phyloP scores from a whole-genome alignment of 37 sponge, comb jelly and placozoan genomes.

The Axinella damicornis region DNA sequence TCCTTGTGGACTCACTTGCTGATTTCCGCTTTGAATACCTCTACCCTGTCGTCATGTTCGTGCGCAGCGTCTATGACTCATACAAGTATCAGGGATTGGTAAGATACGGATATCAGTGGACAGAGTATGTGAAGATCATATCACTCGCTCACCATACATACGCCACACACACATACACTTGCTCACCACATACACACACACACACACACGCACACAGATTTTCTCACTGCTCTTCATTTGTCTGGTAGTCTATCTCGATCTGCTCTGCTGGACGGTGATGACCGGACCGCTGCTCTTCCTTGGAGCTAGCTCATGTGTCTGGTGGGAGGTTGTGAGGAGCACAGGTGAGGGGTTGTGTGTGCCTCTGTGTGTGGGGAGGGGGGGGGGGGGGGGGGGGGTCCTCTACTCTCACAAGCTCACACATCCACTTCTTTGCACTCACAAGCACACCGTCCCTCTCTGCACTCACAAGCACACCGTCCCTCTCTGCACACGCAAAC shows the following conservation, averaged over 20 bases:
- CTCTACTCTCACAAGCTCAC: no score
- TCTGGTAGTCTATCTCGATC: conserved; percentile 67
- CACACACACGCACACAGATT: conserved; percentile 13
- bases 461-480: conserved; percentile 7
- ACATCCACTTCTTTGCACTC: background rate
- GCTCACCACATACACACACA: background rate
- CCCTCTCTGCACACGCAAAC: no score
- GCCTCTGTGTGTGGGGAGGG: no score
- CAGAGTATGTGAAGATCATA: no score
- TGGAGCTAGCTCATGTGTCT: conserved; percentile 64
- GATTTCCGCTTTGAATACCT: conserved; percentile 65
- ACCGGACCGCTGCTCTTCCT: conserved; percentile 65
- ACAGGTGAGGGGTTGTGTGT: conserved; percentile 21
- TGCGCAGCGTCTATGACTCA: conserved; percentile 60
- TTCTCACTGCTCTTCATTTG: conserved; percentile 58
- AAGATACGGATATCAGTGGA: no score
- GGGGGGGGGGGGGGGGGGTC: no score
- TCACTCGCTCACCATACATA: no score
- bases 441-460: background rate
- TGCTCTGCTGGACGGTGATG: conserved; percentile 62
- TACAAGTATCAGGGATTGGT: conserved; percentile 78
- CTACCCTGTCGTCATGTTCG: conserved; percentile 68
- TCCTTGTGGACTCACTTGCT: conserved; percentile 54
- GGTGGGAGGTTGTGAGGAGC: conserved; percentile 60
- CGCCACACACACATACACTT: conserved; percentile 6